phyloP scores from a whole-genome alignment of 2,797 vertebrate genomes.

The Diceros bicornis region DNA sequence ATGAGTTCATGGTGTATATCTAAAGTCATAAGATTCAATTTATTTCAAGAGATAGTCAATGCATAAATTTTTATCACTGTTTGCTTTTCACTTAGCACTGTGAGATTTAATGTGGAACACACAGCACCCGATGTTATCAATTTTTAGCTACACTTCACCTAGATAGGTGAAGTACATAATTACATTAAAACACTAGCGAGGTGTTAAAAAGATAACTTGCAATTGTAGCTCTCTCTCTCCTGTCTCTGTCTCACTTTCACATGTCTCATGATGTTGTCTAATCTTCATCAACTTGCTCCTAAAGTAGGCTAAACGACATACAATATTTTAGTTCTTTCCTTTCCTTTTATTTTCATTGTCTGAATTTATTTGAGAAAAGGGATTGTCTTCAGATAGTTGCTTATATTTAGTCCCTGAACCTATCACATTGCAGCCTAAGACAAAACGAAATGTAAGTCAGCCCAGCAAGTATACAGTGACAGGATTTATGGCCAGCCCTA shows the following conservation, averaged over 20 bases:
- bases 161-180: background rate
- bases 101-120: background rate
- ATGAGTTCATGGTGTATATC: background rate
- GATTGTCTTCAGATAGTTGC: background rate
- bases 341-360: background rate
- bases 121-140: background rate
- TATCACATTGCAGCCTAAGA: background rate
- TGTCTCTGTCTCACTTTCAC: background rate
- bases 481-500: background rate
- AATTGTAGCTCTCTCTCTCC: background rate
- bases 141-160: background rate
- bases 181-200: background rate
- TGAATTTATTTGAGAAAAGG: background rate
- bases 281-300: background rate
- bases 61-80: background rate
- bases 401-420: background rate
- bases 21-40: slow-evolving; percentile 1
- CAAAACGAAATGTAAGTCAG: background rate
- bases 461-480: background rate
- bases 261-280: background rate
- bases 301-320: background rate
- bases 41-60: background rate
- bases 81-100: slow-evolving; percentile 13
- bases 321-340: background rate
- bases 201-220: background rate